Conservation (phyloP, 1,140 invertebrate genomes). For the Meloidogyne floridensis region DNA sequence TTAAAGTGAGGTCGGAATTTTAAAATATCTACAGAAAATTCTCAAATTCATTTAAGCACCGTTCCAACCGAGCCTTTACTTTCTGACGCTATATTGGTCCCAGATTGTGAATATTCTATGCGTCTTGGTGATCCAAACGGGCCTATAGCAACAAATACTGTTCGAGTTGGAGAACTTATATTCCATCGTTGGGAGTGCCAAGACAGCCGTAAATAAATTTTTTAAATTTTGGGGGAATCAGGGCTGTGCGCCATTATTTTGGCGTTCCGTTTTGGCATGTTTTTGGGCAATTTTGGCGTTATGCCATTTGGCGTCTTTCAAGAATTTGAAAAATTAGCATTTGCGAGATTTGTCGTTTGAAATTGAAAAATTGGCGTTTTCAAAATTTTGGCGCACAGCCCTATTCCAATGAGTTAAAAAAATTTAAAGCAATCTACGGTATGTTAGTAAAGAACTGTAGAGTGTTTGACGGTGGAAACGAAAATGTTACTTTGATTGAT, state of each 20-base stretch:
- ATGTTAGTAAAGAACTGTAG: slow-evolving; percentile 57
- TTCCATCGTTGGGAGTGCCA: slow-evolving; percentile 60
- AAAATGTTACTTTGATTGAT: slow-evolving; percentile 41
- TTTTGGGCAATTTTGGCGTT: not conserved
- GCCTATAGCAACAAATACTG: slow-evolving; percentile 32
- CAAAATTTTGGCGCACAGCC: too few relatives aligned
- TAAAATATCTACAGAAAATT: not conserved
- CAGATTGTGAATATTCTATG: slow-evolving; percentile 53
- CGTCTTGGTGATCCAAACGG: slow-evolving; percentile 51
- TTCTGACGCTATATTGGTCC: slow-evolving; percentile 39
- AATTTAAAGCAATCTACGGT: slow-evolving; percentile 47
- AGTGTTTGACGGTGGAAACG: slow-evolving; percentile 50
- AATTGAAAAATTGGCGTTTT: too few relatives aligned
- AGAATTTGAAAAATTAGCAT: too few relatives aligned
- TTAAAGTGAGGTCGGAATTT: too few relatives aligned
- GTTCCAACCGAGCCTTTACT: slow-evolving; percentile 44
- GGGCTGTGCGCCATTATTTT: too few relatives aligned
- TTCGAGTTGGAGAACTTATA: slow-evolving; percentile 48
- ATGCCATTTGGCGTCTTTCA: too few relatives aligned
- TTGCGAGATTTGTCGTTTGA: too few relatives aligned
- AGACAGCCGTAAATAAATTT: slow-evolving; percentile 31
- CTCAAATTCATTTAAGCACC: slow-evolving; percentile 26
- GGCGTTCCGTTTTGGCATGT: slow-evolving; percentile 43
- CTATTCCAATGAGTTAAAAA: too few relatives aligned
- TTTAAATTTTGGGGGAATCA: not conserved